Percentiles rank a stretch among this genome's conserved stretches.
Evolutionary conservation across 2,113 vertebrate genomes (phyloP).

Genomic region (Ardeotis arabs): DNA sequence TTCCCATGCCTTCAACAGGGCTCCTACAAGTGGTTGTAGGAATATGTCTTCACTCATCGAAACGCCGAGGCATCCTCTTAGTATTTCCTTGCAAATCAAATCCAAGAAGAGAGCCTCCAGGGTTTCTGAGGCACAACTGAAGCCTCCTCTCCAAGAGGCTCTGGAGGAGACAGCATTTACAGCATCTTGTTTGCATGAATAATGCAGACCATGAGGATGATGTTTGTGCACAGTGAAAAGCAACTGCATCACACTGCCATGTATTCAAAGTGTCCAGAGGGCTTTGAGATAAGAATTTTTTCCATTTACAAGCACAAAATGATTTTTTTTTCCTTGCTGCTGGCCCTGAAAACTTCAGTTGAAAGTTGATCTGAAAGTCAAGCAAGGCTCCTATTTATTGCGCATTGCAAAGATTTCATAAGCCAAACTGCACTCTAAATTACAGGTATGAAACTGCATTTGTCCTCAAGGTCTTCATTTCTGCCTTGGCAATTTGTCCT

Average conservation of each 20-base stretch:
- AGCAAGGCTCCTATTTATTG: background rate
- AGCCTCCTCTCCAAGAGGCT: background rate
- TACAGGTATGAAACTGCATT: constrained; percentile 7
- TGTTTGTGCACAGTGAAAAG: constrained; percentile 11
- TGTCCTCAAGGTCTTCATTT: constrained; percentile 27
- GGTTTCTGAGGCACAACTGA: background rate
- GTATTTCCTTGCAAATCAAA: background rate
- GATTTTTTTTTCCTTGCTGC: background rate
- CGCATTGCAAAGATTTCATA: background rate
- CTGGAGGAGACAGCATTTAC: constrained; percentile 28
- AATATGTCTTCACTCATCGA: background rate
- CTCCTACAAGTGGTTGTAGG: background rate
- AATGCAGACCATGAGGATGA: constrained; percentile 17
- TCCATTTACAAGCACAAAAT: background rate
- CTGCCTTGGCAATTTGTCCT: background rate
- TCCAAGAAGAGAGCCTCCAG: background rate
- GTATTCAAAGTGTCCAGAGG: background rate
- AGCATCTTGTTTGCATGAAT: constrained; percentile 51
- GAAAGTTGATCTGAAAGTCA: constrained; percentile 23
- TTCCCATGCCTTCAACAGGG: background rate
- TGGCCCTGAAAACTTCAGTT: constrained; percentile 6
- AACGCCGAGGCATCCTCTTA: background rate
- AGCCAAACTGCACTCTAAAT: constrained; percentile 11
- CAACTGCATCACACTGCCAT: background rate
- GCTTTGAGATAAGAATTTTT: background rate